phyloP scores from a whole-genome alignment of 2,113 vertebrate genomes.

The Cynopterus brachyotis region DNA sequence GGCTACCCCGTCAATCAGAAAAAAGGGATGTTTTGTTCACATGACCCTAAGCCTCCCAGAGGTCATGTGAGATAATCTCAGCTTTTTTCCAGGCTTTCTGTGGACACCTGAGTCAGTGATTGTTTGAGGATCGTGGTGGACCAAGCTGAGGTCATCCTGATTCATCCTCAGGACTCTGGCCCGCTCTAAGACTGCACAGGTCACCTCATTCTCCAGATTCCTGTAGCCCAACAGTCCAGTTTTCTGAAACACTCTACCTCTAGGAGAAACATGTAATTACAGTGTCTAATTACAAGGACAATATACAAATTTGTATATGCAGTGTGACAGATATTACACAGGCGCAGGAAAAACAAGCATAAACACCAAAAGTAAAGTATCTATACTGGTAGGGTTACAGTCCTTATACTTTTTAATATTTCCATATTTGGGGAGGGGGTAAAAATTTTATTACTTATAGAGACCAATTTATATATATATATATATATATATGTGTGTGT shows the following conservation, averaged over 20 bases:
- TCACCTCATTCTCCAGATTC: neutral
- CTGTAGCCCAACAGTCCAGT: neutral
- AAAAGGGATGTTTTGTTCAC: slow-evolving; percentile 29
- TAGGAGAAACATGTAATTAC: neutral
- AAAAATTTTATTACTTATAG: neutral
- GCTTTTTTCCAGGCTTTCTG: slow-evolving; percentile 9
- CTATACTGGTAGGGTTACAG: neutral
- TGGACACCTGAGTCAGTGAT: neutral
- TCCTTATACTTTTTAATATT: neutral
- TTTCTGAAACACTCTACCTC: neutral
- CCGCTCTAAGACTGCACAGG: neutral
- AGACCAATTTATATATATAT: too few species aligned
- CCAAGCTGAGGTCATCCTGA: neutral
- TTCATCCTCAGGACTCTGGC: neutral
- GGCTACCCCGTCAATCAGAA: neutral
- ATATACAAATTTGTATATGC: neutral
- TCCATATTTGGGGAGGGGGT: neutral
- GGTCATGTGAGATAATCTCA: neutral
- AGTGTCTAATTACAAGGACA: neutral
- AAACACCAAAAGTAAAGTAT: neutral
- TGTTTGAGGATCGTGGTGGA: neutral
- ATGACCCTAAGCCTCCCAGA: neutral
- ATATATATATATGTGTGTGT: too few species aligned
- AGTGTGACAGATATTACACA: neutral
- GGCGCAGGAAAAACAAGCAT: neutral